Base-by-base conservation (phyloP, 2,113 vertebrate species). In the Cyprinus carpio region DNA sequence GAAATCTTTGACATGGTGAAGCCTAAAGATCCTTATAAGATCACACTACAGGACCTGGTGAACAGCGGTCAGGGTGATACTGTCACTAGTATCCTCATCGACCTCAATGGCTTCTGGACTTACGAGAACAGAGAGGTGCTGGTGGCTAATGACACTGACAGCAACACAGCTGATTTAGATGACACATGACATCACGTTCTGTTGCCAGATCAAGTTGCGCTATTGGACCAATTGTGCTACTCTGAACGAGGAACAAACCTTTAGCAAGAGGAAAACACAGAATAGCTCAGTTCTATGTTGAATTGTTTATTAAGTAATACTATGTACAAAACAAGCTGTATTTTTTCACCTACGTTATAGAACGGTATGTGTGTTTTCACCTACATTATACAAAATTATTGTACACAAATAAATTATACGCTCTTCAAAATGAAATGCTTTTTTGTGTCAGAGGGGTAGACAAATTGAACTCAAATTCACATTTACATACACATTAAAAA, bases 1-100 rank as follows among this genome's bases (percentile, higher is more conserved):
- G 98, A 99, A 93, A 99, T 99, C 89, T 99, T 98, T 92, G 98
- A 99, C 90, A 99, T 99, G 98, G 98, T 99, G 87, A 99, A 99
- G 91, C 98, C 98, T 74, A 98, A 96, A 89, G 97, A 99, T 91
- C 97, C 98, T 69, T 96, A 95, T 86, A 97, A 95, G 92, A 99
- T 99, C 90, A 97, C 98, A 2, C 96, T 99, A 89, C 98, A 98
- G 91, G 98, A 99, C 87, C 92, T 99, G 92, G 99, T 99, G 82
- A 99, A 94, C 92, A 98, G 98, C 90, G 96, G 97, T 79, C 98
- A 99, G 93, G 98, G 98, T 8, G 98, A 99, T 89, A 99, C 97
- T 5, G 98, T 99, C 72, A 95, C 94, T 86, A 98, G 97, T 92
- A 99, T 99, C 93, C 95, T 99, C 31, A 99, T 99, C 15, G 98